Evolutionary conservation across 2,113 vertebrate species (phyloP).

Genomic region (Oreochromis tanganicae): DNA sequence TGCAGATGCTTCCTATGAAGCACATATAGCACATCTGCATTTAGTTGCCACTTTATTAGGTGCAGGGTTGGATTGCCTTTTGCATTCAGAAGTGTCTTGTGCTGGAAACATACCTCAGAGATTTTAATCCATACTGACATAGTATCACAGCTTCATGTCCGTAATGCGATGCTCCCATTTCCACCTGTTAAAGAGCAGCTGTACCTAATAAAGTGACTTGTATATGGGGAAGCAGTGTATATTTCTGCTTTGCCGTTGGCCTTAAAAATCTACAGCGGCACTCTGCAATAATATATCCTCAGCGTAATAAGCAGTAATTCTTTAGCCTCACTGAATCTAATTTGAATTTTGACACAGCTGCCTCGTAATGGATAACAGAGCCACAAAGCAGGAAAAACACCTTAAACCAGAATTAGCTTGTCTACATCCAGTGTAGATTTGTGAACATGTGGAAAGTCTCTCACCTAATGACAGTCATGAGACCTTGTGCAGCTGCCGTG

Average conservation of each 20-base stretch:
- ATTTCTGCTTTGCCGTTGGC: neutral
- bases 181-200: neutral
- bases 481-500: neutral
- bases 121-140: neutral
- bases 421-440: neutral
- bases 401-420: neutral
- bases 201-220: neutral
- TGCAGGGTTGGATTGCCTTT: neutral
- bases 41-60: neutral
- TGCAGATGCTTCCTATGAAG: neutral
- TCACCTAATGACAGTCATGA: neutral
- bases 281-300: neutral
- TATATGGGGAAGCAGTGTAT: neutral
- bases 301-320: neutral
- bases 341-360: neutral
- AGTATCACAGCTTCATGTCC: neutral
- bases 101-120: neutral
- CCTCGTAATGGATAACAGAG: neutral
- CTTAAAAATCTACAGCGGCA: neutral
- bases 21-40: neutral
- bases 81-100: neutral
- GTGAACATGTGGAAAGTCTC: conserved; percentile 4
- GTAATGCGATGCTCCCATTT: neutral
- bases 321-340: neutral
- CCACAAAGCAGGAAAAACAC: neutral